phyloP scores from a whole-genome alignment of 2,797 vertebrate species.

The Bovichtus variegatus region DNA sequence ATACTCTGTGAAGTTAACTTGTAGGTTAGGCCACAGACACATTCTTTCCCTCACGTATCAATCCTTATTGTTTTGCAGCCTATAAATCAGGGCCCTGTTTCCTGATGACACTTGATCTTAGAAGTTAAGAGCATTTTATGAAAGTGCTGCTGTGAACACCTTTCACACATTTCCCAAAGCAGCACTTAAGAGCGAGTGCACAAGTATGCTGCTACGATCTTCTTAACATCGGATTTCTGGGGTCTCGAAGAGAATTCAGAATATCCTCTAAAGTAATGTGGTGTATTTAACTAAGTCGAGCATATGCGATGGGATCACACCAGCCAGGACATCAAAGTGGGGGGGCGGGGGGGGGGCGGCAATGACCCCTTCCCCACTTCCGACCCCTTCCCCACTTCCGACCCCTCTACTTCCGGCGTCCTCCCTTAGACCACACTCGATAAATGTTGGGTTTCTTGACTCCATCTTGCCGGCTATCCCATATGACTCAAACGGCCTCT shows the following conservation, averaged over 20 bases:
- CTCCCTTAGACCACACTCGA: no score
- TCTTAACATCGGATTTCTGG: background rate
- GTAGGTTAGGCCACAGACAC: constrained; percentile 28
- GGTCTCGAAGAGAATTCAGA: background rate
- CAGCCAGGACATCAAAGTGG: no score
- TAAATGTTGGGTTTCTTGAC: no score
- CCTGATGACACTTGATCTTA: background rate
- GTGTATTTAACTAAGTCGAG: background rate
- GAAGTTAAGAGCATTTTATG: background rate
- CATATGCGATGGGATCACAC: no score
- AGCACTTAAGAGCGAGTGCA: no score
- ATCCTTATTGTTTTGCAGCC: constrained; percentile 5
- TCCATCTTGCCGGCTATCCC: no score
- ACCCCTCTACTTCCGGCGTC: no score
- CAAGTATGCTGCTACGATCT: background rate
- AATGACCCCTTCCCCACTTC: no score
- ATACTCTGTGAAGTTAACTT: constrained; percentile 86
- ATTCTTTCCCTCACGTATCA: background rate
- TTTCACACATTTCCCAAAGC: background rate
- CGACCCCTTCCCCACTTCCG: no score
- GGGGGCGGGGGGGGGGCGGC: no score
- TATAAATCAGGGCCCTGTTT: background rate
- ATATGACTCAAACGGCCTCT: no score
- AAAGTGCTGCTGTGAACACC: background rate
- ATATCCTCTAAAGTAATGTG: background rate